These are phyloP conservation scores for Actinopyga echinites DNA, from an alignment of 53 echinoderm and acorn worm genomes.

Conservation along the genomic window DNA sequence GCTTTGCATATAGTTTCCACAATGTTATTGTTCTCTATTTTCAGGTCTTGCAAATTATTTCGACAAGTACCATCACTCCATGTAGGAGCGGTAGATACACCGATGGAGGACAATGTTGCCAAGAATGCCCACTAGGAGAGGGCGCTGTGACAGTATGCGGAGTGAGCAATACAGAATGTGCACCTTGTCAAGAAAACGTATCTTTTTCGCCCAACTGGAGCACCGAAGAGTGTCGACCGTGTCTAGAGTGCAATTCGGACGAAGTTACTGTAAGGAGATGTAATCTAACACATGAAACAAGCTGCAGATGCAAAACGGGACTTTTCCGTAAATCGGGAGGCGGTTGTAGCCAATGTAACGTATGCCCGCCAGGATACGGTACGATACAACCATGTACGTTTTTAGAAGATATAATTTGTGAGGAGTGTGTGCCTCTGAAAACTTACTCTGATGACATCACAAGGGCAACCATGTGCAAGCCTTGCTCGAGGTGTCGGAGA, in stretches of 20 bases:
- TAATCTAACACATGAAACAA: no score
- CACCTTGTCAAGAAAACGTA: no score
- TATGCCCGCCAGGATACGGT: conserved; percentile 93
- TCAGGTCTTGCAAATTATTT: neutral
- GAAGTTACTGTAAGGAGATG: no score
- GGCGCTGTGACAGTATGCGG: conserved; percentile 42
- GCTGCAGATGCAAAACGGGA: neutral
- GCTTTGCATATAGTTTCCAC: no score
- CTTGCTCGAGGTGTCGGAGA: conserved; percentile 65
- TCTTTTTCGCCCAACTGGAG: no score
- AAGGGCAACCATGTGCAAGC: conserved; percentile 66
- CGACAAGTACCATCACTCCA: conserved; percentile 1
- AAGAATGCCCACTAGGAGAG: conserved; percentile 68
- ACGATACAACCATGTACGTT: conserved; percentile 66
- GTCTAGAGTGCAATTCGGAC: no score
- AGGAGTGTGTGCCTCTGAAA: conserved; percentile 58
- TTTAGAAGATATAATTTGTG: conserved; percentile 62
- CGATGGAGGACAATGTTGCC: conserved; percentile 69
- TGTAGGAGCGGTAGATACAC: conserved; percentile 60
- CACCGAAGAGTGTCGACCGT: no score
- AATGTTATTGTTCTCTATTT: neutral
- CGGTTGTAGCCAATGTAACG: conserved; percentile 82
- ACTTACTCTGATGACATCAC: conserved; percentile 86
- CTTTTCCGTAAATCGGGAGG: conserved; percentile 10
- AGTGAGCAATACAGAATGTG: no score